A percentile compares a stretch with the other conserved stretches of the same genome.
Evolutionary conservation across 2,113 vertebrate genomes (phyloP).

Genomic region (Rhinoptilus africanus): DNA sequence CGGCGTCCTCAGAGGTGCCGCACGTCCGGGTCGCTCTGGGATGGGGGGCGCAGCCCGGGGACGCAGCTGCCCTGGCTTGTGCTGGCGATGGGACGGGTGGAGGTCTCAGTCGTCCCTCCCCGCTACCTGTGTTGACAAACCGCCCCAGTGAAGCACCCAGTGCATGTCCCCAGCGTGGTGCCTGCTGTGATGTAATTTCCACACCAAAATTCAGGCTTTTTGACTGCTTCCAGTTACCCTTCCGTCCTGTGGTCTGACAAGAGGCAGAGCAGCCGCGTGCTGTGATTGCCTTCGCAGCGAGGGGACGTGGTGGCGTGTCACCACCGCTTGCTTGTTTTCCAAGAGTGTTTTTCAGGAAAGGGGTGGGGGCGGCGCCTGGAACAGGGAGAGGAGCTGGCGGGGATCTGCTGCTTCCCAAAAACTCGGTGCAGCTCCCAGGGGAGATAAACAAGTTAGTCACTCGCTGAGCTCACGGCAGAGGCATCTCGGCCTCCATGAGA

Average conservation of each 20-base stretch:
- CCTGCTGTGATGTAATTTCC: rapidly evolving
- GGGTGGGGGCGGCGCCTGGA: not conserved
- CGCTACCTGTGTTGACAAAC: not conserved
- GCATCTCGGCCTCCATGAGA: constrained; percentile 46
- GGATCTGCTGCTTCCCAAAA: constrained; percentile 14
- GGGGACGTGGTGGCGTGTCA: not conserved
- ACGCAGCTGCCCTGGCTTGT: not conserved
- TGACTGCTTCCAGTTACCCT: not conserved
- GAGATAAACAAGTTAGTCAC: constrained; percentile 33
- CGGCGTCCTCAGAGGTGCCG: rapidly evolving
- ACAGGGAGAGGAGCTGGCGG: not conserved
- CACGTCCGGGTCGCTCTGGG: too few relatives aligned
- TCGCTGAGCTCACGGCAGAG: constrained; percentile 34
- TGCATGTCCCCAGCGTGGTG: too few relatives aligned
- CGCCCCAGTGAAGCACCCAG: rapidly evolving
- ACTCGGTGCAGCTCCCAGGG: constrained; percentile 1
- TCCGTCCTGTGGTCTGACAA: not conserved
- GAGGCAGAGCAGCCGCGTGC: not conserved
- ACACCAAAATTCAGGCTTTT: not conserved
- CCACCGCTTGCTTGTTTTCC: not conserved
- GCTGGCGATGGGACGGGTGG: not conserved
- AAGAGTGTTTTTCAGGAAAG: not conserved
- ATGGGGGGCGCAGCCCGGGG: not conserved
- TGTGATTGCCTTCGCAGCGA: not conserved
- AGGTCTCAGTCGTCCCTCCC: too few relatives aligned